Percentiles rank a stretch among this genome's conserved stretches.
phyloP scores from a whole-genome alignment of 2,113 vertebrate genomes.

The Lagopus leucura region DNA sequence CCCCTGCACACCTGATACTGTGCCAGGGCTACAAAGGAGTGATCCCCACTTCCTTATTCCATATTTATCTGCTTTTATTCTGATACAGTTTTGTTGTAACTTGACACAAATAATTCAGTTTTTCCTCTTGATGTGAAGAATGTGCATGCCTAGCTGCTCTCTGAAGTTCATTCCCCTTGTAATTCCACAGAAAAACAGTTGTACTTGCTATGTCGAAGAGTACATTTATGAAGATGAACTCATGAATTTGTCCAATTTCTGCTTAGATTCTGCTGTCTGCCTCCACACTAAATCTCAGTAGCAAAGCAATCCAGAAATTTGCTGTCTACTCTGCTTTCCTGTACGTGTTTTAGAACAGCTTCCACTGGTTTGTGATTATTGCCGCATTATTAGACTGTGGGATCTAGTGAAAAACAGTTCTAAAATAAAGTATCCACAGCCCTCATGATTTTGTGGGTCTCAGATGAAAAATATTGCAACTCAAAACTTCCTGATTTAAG shows the following conservation, averaged over 20 bases:
- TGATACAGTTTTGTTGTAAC: not conserved
- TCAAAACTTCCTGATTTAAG: not conserved
- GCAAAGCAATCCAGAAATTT: not conserved
- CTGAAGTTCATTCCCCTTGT: not conserved
- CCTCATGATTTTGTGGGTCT: not conserved
- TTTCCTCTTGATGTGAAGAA: not conserved
- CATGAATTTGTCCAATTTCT: not conserved
- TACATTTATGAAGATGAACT: not conserved
- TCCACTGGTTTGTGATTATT: not conserved
- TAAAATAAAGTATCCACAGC: not conserved
- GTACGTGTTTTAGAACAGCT: not conserved
- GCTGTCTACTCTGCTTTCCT: not conserved
- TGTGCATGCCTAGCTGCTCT: not conserved
- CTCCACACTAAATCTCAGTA: not conserved
- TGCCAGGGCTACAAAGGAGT: not conserved
- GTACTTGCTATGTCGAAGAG: not conserved
- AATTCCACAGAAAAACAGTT: not conserved
- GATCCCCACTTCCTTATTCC: rapidly evolving
- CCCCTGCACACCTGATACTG: not conserved
- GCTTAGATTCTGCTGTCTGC: not conserved
- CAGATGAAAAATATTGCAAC: not conserved
- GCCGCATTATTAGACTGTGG: not conserved
- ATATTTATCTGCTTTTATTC: not conserved
- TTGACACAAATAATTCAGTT: not conserved
- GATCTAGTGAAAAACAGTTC: not conserved